A percentile compares a stretch with the other conserved stretches of the same genome.
These are phyloP conservation scores for Columba livia DNA, from an alignment of 2,113 vertebrate species.

Conservation along the genomic window DNA sequence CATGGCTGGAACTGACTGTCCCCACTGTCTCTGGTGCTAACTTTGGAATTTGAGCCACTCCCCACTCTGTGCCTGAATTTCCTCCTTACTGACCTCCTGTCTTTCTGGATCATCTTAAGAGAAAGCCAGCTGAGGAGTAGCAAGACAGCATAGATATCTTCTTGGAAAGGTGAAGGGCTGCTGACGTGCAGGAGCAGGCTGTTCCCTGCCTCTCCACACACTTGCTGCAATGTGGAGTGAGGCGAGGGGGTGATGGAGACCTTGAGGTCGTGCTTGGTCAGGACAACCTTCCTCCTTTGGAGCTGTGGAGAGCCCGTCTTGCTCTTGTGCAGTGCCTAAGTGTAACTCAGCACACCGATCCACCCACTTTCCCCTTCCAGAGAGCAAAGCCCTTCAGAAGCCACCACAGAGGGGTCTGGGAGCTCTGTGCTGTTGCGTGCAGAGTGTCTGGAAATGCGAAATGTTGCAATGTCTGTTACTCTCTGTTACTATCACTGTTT, in stretches of 20 bases:
- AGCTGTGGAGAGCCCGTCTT: fast-evolving
- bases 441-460: neutral
- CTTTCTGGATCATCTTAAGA: neutral
- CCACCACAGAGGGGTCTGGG: neutral
- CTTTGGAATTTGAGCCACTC: neutral
- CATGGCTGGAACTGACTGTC: fast-evolving
- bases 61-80: neutral
- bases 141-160: neutral
- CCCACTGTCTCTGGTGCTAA: neutral
- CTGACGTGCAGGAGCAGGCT: neutral
- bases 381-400: neutral
- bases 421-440: neutral
- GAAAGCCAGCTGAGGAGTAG: neutral
- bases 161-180: neutral
- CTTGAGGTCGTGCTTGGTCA: neutral
- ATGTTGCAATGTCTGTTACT: neutral
- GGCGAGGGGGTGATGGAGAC: fast-evolving
- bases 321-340: neutral
- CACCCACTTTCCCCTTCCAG: fast-evolving
- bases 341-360: fast-evolving
- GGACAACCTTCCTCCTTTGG: neutral
- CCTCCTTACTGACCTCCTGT: neutral
- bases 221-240: fast-evolving
- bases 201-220: neutral
- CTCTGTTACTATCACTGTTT: neutral